These are phyloP conservation scores for Tinea trinotella DNA, from an alignment of 2,888 invertebrate species.

Conservation along the genomic window DNA sequence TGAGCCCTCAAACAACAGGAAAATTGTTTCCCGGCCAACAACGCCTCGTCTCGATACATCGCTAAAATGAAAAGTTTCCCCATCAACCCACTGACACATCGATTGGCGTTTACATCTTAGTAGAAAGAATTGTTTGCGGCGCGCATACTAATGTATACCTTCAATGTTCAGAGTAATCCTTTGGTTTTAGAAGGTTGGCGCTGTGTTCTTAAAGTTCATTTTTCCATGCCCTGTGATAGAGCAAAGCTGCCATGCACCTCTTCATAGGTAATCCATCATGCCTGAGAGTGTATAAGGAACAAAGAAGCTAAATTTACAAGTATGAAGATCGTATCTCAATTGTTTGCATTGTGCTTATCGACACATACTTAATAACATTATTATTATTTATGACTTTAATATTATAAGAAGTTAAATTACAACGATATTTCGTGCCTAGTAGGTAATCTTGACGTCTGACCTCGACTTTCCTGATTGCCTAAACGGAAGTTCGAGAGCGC, in stretches of 20 bases:
- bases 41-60: constrained; percentile 45
- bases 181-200: not conserved
- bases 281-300: constrained; percentile 43
- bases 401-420: too few relatives aligned
- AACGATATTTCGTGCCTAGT: too few relatives aligned
- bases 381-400: too few relatives aligned
- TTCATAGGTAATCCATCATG: constrained; percentile 62
- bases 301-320: constrained; percentile 32
- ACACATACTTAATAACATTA: not conserved
- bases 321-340: constrained; percentile 8
- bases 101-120: constrained; percentile 67
- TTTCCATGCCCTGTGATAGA: constrained; percentile 39
- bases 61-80: constrained; percentile 66
- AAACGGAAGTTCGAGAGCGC: too few relatives aligned
- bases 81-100: constrained; percentile 63
- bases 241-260: constrained; percentile 48
- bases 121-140: constrained; percentile 50
- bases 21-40: constrained; percentile 57
- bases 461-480: too few relatives aligned
- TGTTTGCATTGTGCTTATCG: not conserved
- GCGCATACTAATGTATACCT: constrained; percentile 48
- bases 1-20: constrained; percentile 53
- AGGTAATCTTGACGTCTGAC: too few relatives aligned
- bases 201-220: constrained; percentile 32
- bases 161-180: constrained; percentile 31